Base-by-base conservation (phyloP, 2,888 invertebrate species). In the Oxytorus armatus region DNA sequence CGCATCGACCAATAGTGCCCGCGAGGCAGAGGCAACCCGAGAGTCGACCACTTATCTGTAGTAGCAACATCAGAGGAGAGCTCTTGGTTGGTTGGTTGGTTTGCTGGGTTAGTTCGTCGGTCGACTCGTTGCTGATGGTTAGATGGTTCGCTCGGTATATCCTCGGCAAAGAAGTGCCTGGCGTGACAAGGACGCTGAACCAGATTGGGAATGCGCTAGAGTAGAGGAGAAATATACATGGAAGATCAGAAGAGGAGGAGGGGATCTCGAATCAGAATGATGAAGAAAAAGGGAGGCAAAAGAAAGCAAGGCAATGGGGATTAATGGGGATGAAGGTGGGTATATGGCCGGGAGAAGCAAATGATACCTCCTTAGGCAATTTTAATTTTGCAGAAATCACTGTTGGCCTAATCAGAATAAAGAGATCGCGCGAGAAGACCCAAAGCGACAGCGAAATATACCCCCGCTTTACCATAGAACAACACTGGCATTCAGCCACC, bases 361-460 rank as follows among this genome's bases (percentile, higher is more conserved):
- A 91, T 89, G 89, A 90, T 90, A 90, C 88, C 88, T 90, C 91
- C 91, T 91, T 89, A 88, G 91, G 91, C 90, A 89, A 90, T 91
- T 92, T 91, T 91, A 91, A 91, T 92, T 91, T 90, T 90, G 85
- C 89, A 89, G 89, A 89, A 91, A 90, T 91, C 90, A 90, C 89
- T 89, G 90, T 88, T 89, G 89, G 89, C 87, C 90, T 90, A 91
- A 91, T 91, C 90, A 90, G 89, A 89, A 90, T 89, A 88, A 90
- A 90, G 89, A 89, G 88, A 89, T 88, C 88, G 73, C 39, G 66
- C 29, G 33, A 59, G 29, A 69, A 79, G 76, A 66, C 51, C 14
- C 69, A 66, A 36, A 49, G 72, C 83, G 61, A 51, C 83, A 86
- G 85, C 82, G 85, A 85, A 85, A 86, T 87, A 86, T 83, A 86